Evolutionary conservation across 2,797 vertebrate species (phyloP), one percentile per base, ranked within the genome.

Genomic region (Sebastes kiyomatsui): DNA sequence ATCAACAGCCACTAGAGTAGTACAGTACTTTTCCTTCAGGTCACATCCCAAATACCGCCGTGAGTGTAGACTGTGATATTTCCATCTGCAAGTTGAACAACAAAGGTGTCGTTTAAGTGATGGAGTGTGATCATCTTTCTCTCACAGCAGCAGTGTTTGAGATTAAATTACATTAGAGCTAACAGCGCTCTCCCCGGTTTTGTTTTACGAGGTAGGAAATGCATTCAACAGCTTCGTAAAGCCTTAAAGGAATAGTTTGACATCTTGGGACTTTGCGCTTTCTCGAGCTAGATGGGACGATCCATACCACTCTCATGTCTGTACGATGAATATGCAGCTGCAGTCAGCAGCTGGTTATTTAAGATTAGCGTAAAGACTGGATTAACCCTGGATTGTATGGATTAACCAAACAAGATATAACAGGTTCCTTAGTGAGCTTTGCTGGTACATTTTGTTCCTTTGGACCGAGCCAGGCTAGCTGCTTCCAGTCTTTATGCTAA

Each of bases 1-100:
- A 77, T 85, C 77, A 72, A 23, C 68, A 79, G 25, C 61, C 30
- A 30, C 35, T 27, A 25, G 1, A 25, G 32, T 42, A 75, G 67
- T 49, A 27, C 16, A 12, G 61, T 23, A n/a, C 56, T n/a, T 30
- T 12, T 0, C 32, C 58, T 77, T 81, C 66, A 23, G 55, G 78
- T 75, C 60, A 65, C 23, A 80, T 52, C 61, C 14, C 6, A 33
- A 20, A 27, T 28, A 55, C 46, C 64, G 56, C 67, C 61, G 42
- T 52, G 28, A 61, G 25, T 66, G 42, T 38, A 58, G 13, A 54
- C 23, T 65, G 49, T 42, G 42, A 32, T 59, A 4, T 66, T 55
- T 69, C 8, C 42, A 28, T 64, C 27, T 60, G 3, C 33, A 28
- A 32, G 38, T 14, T 30, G 23, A 32, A 59, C 35, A 27, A 27